Evolutionary conservation across 2,888 invertebrate genomes (phyloP), one percentile per base, ranked within the genome.

Genomic region (Atrina japonica): DNA sequence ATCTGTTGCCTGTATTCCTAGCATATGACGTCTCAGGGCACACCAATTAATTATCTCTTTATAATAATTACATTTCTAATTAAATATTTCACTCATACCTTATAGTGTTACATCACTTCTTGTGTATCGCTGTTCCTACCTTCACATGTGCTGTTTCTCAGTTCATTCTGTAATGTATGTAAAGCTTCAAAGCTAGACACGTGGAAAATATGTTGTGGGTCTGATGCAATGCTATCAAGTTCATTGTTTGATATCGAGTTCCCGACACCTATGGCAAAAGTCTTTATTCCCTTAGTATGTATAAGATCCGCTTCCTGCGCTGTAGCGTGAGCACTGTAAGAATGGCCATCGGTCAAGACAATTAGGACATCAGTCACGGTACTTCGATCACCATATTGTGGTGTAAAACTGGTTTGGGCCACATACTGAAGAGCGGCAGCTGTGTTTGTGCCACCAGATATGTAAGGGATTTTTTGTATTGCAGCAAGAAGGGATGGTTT

Each of bases 181-280:
- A 83, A 66, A 9, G 77, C 73, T 18, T 78, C 78, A 58, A 80
- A 83, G 47, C 73, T 80, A 53, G 70, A 76, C 11, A 83, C 83
- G 11, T 61, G 61, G 68, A 83, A 82, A 7, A 78, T 75, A 43
- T 83, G 74, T 1, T 30, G 9, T n/a, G 82, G 78, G 23, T 67
- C 70, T 43, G 76, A 74, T 29, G 83, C 83, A 30, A 83, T 81
- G 21, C 69, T 79, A 49, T 68, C 69, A 65, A 85, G 63, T 59
- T 85, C 85, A 7, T 61, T 56, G 7, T 50, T 29, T 45, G 78
- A 75, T 6, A 82, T 72, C 7, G 72, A 66, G 35, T 60, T 71
- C 11, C 83, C 84, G 18, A 84, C 77, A 21, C 83, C 84, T 47
- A 84, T 76, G 5, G 84, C 70, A 56, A 80, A 70, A n/a, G 79